Evolutionary conservation across 2,888 invertebrate genomes (phyloP).

Genomic region (Microdon myrmicae): DNA sequence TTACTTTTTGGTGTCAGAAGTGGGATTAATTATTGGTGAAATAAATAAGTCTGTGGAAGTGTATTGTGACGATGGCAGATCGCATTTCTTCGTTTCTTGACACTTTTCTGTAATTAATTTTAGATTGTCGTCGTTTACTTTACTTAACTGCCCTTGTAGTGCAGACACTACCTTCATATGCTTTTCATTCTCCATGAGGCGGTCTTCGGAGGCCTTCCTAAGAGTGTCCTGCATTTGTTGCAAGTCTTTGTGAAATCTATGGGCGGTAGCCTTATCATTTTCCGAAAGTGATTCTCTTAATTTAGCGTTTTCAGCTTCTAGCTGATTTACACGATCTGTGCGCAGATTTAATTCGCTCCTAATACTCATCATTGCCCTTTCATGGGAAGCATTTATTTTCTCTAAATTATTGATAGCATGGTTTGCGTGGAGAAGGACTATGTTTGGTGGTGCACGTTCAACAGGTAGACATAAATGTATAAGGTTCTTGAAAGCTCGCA

Average conservation of each 20-base stretch:
- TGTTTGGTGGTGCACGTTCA: constrained; percentile 60
- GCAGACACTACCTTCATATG: constrained; percentile 58
- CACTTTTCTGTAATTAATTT: constrained; percentile 57
- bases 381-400: constrained; percentile 56
- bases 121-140: constrained; percentile 56
- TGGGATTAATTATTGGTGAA: too few relatives aligned
- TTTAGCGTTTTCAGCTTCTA: constrained; percentile 58
- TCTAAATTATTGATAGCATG: constrained; percentile 57
- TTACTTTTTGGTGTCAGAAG: too few relatives aligned
- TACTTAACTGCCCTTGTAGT: constrained; percentile 60
- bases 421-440: constrained; percentile 64
- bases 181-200: constrained; percentile 59
- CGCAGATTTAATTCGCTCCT: constrained; percentile 59
- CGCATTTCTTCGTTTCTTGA: constrained; percentile 58
- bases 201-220: constrained; percentile 58
- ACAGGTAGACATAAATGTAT: constrained; percentile 63
- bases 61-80: too few relatives aligned
- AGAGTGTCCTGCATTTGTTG: constrained; percentile 60
- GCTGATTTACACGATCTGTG: constrained; percentile 56
- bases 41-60: too few relatives aligned
- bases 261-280: constrained; percentile 56
- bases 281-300: constrained; percentile 58
- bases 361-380: constrained; percentile 57
- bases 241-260: constrained; percentile 58
- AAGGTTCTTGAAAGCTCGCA: constrained; percentile 63